These are phyloP conservation scores for Elephas maximus DNA, from an alignment of 2,113 vertebrate species.

Conservation along the genomic window DNA sequence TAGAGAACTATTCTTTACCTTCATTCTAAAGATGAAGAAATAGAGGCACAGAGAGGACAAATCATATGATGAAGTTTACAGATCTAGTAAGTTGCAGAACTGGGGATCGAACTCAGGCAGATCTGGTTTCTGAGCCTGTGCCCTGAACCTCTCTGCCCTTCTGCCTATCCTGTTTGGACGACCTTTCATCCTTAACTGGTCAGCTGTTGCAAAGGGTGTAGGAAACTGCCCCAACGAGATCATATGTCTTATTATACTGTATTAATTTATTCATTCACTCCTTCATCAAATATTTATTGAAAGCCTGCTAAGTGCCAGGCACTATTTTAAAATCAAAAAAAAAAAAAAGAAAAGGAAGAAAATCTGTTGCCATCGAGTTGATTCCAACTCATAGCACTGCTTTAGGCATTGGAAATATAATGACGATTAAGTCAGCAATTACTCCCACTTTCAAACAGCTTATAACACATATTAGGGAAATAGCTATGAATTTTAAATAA, in stretches of 20 bases:
- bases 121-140: not conserved
- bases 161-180: not conserved
- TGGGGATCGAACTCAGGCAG: not conserved
- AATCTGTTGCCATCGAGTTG: no score
- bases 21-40: not conserved
- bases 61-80: not conserved
- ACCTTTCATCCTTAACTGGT: not conserved
- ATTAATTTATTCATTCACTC: not conserved
- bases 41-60: not conserved
- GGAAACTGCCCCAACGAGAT: not conserved
- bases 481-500: conserved; percentile 65
- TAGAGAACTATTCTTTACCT: not conserved
- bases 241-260: not conserved
- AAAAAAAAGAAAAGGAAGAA: no score
- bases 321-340: not conserved
- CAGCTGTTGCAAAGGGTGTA: not conserved
- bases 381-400: not conserved
- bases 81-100: not conserved
- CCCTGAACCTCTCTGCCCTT: not conserved
- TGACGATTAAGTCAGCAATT: conserved; percentile 41
- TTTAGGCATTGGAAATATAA: not conserved
- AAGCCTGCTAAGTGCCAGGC: not conserved
- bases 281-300: not conserved
- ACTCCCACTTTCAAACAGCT: conserved; percentile 22
- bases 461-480: conserved; percentile 49